Evolutionary conservation across 2,797 vertebrate genomes (phyloP).

Genomic region (Sciurus carolinensis): DNA sequence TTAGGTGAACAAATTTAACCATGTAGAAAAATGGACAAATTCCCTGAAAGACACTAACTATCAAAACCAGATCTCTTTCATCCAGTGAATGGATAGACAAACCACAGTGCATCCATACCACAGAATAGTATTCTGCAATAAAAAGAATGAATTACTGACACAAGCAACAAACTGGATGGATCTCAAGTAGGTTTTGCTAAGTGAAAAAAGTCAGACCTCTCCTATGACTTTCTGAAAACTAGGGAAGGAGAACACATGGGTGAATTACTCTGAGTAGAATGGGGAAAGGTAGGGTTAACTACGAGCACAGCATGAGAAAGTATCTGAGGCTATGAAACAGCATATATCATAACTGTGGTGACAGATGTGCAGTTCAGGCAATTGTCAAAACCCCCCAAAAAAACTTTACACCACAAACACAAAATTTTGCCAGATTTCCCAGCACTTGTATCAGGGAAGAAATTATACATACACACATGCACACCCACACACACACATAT

Average conservation of each 20-base stretch:
- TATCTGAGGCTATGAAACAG: neutral
- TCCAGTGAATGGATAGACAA: neutral
- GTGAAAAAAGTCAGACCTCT: too few relatives aligned
- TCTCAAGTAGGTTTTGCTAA: too few relatives aligned
- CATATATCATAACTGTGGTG: neutral
- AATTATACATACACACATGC: too few relatives aligned
- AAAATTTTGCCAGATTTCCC: neutral
- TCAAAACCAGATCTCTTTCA: neutral
- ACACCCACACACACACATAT: neutral
- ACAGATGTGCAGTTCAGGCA: neutral
- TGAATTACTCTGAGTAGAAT: neutral
- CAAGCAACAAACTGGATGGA: too few relatives aligned
- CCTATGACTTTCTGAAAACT: neutral
- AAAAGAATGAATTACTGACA: too few relatives aligned
- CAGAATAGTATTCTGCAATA: too few relatives aligned
- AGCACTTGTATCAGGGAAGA: neutral
- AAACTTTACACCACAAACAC: neutral
- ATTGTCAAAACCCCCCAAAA: neutral
- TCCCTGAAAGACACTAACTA: neutral
- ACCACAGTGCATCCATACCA: neutral
- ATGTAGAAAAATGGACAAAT: neutral
- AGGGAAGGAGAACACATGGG: neutral
- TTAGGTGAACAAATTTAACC: neutral
- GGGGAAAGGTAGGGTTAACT: neutral
- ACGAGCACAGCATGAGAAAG: neutral